Evolutionary conservation across 2,113 vertebrate species (phyloP).

Genomic region (Ophthalmolycus amberensis): DNA sequence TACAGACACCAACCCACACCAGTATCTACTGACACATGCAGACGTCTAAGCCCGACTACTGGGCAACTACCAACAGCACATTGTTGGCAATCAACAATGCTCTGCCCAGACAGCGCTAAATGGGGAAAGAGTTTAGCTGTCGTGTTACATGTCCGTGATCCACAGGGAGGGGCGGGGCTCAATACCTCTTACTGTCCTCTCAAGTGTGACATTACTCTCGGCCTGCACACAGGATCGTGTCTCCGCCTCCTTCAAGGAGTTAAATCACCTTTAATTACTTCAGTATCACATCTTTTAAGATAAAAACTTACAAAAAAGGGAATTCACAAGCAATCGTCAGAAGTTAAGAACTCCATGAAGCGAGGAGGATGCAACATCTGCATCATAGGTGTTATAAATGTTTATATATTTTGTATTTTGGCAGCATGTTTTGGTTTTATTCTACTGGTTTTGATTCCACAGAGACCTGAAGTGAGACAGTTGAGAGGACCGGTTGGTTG

Average conservation of each 20-base stretch:
- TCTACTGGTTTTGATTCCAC: neutral
- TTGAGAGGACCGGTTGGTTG: slow-evolving; percentile 57
- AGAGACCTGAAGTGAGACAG: slow-evolving; percentile 34
- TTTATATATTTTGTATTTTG: neutral
- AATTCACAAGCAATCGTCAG: neutral
- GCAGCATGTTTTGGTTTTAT: neutral
- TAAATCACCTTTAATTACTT: neutral
- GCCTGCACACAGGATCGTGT: neutral
- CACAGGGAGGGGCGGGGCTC: slow-evolving; percentile 28
- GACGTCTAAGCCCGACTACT: slow-evolving; percentile 77
- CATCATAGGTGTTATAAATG: neutral
- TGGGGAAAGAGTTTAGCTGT: slow-evolving; percentile 74
- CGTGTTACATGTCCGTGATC: slow-evolving; percentile 51
- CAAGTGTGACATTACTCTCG: slow-evolving; percentile 56
- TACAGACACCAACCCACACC: slow-evolving; percentile 55
- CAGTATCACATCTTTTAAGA: neutral
- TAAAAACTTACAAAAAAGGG: neutral
- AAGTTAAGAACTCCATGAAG: neutral
- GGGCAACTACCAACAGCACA: slow-evolving; percentile 91
- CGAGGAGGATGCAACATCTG: neutral
- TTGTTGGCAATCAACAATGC: slow-evolving; percentile 96
- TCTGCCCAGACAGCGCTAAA: slow-evolving; percentile 89
- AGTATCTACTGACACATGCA: slow-evolving; percentile 78
- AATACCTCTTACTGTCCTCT: slow-evolving; percentile 50
- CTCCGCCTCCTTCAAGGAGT: neutral